Evolutionary conservation across 2,113 vertebrate species (phyloP).

Genomic region (Motacilla tschutschensis): DNA sequence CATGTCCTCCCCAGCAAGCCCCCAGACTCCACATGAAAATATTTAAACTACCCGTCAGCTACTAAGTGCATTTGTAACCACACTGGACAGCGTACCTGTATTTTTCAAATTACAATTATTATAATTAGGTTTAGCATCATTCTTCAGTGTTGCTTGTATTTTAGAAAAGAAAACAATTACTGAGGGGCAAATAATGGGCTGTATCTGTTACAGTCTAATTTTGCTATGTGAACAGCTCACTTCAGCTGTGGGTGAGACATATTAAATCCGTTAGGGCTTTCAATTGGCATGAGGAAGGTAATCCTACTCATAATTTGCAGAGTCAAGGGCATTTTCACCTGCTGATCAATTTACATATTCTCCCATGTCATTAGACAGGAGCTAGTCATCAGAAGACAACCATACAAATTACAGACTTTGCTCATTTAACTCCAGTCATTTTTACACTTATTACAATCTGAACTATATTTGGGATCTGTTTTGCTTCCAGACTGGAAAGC

Average conservation of each 20-base stretch:
- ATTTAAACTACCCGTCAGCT: constrained; percentile 65
- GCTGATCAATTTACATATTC: constrained; percentile 76
- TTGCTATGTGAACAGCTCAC: constrained; percentile 65
- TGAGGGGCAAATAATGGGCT: constrained; percentile 59
- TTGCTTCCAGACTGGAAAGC: constrained; percentile 41
- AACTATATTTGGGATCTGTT: constrained; percentile 62
- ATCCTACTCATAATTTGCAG: constrained; percentile 68
- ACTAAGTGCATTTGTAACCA: constrained; percentile 63
- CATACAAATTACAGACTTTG: constrained; percentile 56
- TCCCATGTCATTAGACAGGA: constrained; percentile 66
- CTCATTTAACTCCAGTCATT: constrained; percentile 55
- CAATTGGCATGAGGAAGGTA: constrained; percentile 67
- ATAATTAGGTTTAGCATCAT: constrained; percentile 60
- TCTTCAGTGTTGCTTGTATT: constrained; percentile 59
- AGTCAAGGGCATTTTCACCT: constrained; percentile 77
- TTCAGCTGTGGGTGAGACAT: constrained; percentile 44
- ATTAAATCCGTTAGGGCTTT: constrained; percentile 70
- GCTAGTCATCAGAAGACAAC: constrained; percentile 59
- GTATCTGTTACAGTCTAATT: constrained; percentile 69
- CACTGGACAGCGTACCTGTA: constrained; percentile 28
- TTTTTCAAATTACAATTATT: constrained; percentile 66
- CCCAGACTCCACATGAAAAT: constrained; percentile 69
- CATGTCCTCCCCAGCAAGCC: constrained; percentile 59
- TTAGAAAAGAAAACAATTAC: constrained; percentile 71
- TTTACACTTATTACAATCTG: constrained; percentile 50